phyloP scores from a whole-genome alignment of 2,888 invertebrate genomes.

The Pterostichus niger region DNA sequence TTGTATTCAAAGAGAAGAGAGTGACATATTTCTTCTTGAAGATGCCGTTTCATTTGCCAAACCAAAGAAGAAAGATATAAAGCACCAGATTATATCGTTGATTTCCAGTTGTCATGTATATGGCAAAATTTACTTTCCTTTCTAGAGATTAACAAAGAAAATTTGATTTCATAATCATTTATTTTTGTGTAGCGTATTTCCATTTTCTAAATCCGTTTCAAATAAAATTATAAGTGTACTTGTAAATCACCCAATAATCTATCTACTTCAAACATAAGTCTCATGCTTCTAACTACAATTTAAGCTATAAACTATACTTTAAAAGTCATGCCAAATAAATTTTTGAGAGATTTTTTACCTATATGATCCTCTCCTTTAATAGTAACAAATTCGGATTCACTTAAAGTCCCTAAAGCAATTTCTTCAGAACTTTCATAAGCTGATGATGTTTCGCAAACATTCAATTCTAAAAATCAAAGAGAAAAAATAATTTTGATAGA shows the following conservation, averaged over 20 bases:
- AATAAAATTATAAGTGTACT: not conserved
- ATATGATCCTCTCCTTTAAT: conserved; percentile 69
- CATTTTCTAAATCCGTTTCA: not conserved
- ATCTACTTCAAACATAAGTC: not conserved
- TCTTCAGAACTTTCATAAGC: conserved; percentile 83
- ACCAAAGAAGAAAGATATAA: too few relatives aligned
- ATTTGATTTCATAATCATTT: too few relatives aligned
- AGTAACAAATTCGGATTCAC: conserved; percentile 80
- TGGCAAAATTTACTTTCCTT: too few relatives aligned
- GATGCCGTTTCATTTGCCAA: too few relatives aligned
- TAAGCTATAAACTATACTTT: not conserved
- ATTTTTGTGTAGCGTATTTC: too few relatives aligned
- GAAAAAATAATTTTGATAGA: conserved; percentile 18
- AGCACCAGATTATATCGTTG: too few relatives aligned
- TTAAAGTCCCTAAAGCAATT: conserved; percentile 80
- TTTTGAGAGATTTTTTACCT: conserved; percentile 71
- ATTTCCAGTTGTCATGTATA: too few relatives aligned
- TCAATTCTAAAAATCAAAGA: conserved; percentile 75
- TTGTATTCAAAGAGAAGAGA: too few relatives aligned
- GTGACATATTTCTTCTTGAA: too few relatives aligned
- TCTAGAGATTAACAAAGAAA: too few relatives aligned
- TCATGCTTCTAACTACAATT: conserved; percentile 37
- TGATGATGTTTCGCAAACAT: conserved; percentile 82
- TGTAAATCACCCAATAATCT: too few relatives aligned
- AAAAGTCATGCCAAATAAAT: conserved; percentile 7